Percentiles rank a stretch among this genome's conserved stretches.
Evolutionary conservation across 2,113 vertebrate genomes (phyloP).

Genomic region (Corydoras sp.): DNA sequence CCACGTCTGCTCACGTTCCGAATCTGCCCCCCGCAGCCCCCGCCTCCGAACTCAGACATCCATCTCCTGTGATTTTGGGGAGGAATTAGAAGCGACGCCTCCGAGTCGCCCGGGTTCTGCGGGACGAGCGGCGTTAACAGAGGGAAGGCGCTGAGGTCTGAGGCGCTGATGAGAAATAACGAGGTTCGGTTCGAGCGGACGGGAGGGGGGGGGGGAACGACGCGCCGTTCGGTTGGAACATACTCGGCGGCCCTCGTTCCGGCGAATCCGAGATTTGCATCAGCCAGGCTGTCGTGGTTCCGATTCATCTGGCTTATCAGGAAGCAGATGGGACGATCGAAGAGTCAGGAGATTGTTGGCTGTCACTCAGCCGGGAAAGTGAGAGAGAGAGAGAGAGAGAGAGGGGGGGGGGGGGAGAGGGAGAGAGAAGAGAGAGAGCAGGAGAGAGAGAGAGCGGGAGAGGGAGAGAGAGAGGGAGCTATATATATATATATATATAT

Average conservation of each 20-base stretch:
- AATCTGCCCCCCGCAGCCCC: slow-evolving; percentile 19
- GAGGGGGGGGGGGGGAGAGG: slow-evolving; percentile 1
- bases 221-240: slow-evolving; percentile 11
- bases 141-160: not conserved
- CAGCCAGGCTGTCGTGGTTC: slow-evolving; percentile 24
- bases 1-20: slow-evolving; percentile 47
- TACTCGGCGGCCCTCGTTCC: not conserved
- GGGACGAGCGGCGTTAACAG: slow-evolving; percentile 42
- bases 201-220: not conserved
- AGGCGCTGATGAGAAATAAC: not conserved
- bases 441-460: slow-evolving; percentile 5
- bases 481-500: too few relatives aligned
- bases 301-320: slow-evolving; percentile 24
- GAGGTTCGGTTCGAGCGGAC: not conserved
- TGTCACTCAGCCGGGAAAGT: slow-evolving; percentile 24
- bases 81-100: slow-evolving; percentile 47
- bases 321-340: slow-evolving; percentile 22
- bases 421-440: slow-evolving; percentile 16
- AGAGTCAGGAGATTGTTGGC: slow-evolving; percentile 24
- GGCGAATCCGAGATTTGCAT: slow-evolving; percentile 32
- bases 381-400: slow-evolving; percentile 4
- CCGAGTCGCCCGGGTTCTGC: slow-evolving; percentile 35
- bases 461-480: not conserved
- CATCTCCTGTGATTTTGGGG: slow-evolving; percentile 41
- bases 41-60: slow-evolving; percentile 42